phyloP scores from a whole-genome alignment of 2,797 vertebrate species.

The Peromyscus melanophrys region DNA sequence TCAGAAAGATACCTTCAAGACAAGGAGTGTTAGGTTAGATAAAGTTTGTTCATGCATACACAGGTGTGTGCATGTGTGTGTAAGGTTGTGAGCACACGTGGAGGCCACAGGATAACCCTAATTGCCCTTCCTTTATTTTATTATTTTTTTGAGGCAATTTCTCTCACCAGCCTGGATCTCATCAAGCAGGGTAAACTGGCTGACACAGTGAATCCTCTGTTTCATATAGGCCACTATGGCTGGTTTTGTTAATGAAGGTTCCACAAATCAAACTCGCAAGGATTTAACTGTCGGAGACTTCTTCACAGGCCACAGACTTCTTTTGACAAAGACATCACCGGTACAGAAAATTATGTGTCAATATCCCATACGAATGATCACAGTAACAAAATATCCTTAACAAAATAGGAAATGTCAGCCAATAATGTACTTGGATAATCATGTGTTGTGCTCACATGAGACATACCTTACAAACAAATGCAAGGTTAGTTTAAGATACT shows the following conservation, averaged over 20 bases:
- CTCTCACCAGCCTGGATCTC: not conserved
- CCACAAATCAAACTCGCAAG: not conserved
- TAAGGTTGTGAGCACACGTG: not conserved
- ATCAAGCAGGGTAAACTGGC: not conserved
- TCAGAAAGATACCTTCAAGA: not conserved
- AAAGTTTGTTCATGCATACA: not conserved
- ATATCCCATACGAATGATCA: not conserved
- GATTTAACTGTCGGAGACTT: not conserved
- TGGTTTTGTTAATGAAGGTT: not conserved
- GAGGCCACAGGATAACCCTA: not conserved
- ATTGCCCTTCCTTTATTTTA: not conserved
- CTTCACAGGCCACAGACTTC: not conserved
- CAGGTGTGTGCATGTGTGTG: not conserved
- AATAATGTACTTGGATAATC: not conserved
- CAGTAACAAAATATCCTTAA: conserved; percentile 1
- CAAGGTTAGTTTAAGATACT: not conserved
- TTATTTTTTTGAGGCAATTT: not conserved
- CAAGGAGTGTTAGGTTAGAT: not conserved
- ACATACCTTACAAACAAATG: not conserved
- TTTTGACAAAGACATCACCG: not conserved
- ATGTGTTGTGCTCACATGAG: not conserved
- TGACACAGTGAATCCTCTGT: not conserved
- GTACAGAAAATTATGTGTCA: not conserved
- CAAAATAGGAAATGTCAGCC: conserved; percentile 19
- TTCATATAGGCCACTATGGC: not conserved